Evolutionary conservation across 2,113 vertebrate species (phyloP).

Genomic region (Heteronetta atricapilla): DNA sequence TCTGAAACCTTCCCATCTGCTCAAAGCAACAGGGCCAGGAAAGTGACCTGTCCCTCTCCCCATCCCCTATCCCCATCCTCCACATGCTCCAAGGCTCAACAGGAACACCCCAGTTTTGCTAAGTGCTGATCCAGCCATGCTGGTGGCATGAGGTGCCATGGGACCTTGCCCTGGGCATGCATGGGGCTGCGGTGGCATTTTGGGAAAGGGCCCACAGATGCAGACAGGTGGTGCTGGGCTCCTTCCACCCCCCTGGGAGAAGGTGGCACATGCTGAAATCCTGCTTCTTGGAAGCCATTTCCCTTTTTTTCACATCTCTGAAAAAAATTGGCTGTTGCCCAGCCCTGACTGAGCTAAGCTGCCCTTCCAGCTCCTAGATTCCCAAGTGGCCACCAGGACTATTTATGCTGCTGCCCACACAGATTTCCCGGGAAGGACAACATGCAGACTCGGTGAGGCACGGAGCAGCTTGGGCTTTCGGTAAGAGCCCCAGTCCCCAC

Average conservation of each 20-base stretch:
- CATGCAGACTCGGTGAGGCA: not conserved
- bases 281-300: not conserved
- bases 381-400: slow-evolving; percentile 2
- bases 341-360: not conserved
- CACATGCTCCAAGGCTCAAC: fast-evolving
- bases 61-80: not conserved
- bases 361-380: not conserved
- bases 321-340: not conserved
- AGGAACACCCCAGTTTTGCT: not conserved
- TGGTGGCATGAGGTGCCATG: fast-evolving
- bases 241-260: not conserved
- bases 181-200: not conserved
- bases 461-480: not conserved
- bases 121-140: not conserved
- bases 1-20: not conserved
- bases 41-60: not conserved
- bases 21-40: not conserved
- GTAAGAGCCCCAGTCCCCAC: not conserved
- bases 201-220: fast-evolving
- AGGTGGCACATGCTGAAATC: not conserved
- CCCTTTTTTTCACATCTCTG: not conserved
- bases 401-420: slow-evolving; percentile 25
- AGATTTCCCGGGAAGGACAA: slow-evolving; percentile 1
- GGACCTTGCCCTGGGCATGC: not conserved
- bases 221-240: fast-evolving